Base-by-base conservation (phyloP, 2,113 vertebrate species). In the Tylochromis polylepis region DNA sequence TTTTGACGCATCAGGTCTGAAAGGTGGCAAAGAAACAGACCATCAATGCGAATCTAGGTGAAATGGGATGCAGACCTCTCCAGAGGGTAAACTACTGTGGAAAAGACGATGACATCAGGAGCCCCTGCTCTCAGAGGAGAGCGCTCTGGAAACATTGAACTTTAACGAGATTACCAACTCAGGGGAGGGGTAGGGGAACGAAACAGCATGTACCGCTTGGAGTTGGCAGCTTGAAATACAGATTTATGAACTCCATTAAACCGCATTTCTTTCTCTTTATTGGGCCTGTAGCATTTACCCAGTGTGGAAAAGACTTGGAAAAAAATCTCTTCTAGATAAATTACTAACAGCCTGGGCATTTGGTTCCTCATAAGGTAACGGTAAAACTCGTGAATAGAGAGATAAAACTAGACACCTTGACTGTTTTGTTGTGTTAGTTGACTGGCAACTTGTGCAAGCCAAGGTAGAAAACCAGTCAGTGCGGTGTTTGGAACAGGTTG, bases 161-260 rank as follows among this genome's bases (percentile, higher is more conserved):
- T 94, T 95, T 95, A 96, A 96, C 93, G 83, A 96, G 94, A 95
- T 95, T 93, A 94, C 91, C 85, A 89, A 92, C 90, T 88, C 77
- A 24, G 31, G 84, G 72, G 77, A 84, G 86, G 62, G 81, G 65
- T 7, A 62, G 86, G 79, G 78, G 86, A 77, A 89, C 83, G 10
- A 93, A 88, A 67, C 90, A 89, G 93, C 85, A 87, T 93, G 91
- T 83, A 85, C 81, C 31, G 75, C 92, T 90, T 58, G n/a, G 86
- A 94, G 91, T 92, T 96, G 95, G 95, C 95, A 95, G 93, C 88
- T 82, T 91, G 93, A 94, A 96, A 95, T 88, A 92, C 94, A 95
- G 94, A 96, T 96, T 96, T 95, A 96, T 95, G 95, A 95, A 95
- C 92, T 95, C 94, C 93, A 95, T 96, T 96, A 96, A 94, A 95